Percentiles rank a stretch among this genome's conserved stretches.
These are phyloP conservation scores for Gonocerus acuteangulatus DNA, from an alignment of 2,888 invertebrate species.

Conservation along the genomic window DNA sequence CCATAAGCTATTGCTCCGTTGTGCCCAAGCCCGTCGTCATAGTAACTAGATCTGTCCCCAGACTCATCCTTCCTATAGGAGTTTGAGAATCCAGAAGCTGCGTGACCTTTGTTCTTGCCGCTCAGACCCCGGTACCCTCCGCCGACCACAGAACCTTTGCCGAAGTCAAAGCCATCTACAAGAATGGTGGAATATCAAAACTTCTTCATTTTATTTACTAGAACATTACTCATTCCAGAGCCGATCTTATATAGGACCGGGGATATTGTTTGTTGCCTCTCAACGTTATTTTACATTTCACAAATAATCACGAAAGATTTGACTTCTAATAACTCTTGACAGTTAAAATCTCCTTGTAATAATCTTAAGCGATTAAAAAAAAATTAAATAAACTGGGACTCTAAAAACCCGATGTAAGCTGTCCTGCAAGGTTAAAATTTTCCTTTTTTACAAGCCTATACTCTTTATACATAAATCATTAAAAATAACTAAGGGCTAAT, in stretches of 20 bases:
- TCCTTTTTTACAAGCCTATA: too few relatives aligned
- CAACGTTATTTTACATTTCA: too few relatives aligned
- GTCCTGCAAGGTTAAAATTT: too few relatives aligned
- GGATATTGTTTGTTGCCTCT: too few relatives aligned
- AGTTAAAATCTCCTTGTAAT: too few relatives aligned
- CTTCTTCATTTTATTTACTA: neutral
- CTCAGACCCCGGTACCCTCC: constrained; percentile 38
- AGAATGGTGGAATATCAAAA: neutral
- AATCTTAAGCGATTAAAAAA: too few relatives aligned
- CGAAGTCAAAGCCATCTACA: constrained; percentile 37
- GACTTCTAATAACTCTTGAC: too few relatives aligned
- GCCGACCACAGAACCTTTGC: constrained; percentile 36
- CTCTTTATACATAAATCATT: too few relatives aligned
- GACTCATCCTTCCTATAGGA: constrained; percentile 65
- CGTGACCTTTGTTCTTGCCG: constrained; percentile 58
- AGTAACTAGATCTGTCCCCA: constrained; percentile 60
- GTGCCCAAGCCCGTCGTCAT: constrained; percentile 53
- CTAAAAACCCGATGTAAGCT: too few relatives aligned
- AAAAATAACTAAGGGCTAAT: too few relatives aligned
- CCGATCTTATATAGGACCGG: neutral
- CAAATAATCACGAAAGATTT: too few relatives aligned
- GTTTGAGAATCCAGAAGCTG: constrained; percentile 60
- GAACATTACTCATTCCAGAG: neutral
- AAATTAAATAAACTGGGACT: too few relatives aligned
- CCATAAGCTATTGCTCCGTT: constrained; percentile 40